A percentile compares a stretch with the other conserved stretches of the same genome.
phyloP scores from a whole-genome alignment of 2,797 vertebrate species.

The Propithecus deckenii region DNA sequence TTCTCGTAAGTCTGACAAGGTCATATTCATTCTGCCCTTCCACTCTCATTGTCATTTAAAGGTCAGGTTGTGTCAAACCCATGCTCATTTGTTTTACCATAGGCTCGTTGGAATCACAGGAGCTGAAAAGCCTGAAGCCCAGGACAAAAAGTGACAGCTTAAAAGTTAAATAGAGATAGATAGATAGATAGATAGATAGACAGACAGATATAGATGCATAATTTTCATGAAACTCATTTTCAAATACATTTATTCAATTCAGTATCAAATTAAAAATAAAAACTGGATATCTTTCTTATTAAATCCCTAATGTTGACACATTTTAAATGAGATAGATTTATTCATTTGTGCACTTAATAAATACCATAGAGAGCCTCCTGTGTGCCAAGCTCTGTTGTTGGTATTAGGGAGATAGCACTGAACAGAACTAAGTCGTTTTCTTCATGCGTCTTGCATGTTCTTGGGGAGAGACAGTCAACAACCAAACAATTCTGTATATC shows the following conservation, averaged over 20 bases:
- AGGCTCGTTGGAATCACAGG: constrained; percentile 52
- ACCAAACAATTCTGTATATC: neutral
- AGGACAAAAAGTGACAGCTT: neutral
- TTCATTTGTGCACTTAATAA: neutral
- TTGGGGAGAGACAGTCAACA: neutral
- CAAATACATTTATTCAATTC: constrained; percentile 8
- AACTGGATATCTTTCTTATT: neutral
- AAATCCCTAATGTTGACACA: neutral
- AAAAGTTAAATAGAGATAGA: neutral
- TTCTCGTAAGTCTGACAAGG: constrained; percentile 74
- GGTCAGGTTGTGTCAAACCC: constrained; percentile 68
- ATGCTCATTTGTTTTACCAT: constrained; percentile 75
- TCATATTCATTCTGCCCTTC: constrained; percentile 74
- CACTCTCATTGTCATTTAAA: constrained; percentile 76
- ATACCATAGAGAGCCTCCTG: neutral
- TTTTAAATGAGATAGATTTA: neutral
- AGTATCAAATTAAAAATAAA: constrained; percentile 28
- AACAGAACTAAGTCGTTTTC: neutral
- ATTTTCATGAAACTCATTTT: constrained; percentile 33
- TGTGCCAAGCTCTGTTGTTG: neutral
- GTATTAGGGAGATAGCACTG: neutral
- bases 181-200: neutral
- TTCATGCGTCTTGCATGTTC: neutral
- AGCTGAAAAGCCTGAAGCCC: constrained; percentile 51
- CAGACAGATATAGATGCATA: neutral